Conservation (phyloP, 2,797 vertebrate genomes). For the Acanthornis magna region DNA sequence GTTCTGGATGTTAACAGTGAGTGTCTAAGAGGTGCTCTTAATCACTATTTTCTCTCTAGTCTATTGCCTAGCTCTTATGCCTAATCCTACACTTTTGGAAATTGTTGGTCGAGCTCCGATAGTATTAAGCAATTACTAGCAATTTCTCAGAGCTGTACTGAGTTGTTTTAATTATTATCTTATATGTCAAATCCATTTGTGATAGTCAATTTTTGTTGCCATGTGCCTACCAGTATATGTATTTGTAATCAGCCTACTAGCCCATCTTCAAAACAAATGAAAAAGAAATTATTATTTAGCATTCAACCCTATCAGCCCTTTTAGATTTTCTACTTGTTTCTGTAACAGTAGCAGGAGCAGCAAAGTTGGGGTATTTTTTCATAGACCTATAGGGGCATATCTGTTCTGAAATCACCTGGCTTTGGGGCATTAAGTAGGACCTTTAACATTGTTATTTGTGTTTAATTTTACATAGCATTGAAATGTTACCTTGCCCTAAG, state of each 20-base stretch:
- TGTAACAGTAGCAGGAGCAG: not conserved
- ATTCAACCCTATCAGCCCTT: not conserved
- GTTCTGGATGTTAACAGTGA: not conserved
- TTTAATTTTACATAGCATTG: constrained; percentile 56
- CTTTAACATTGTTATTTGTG: constrained; percentile 46
- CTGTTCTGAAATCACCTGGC: constrained; percentile 39
- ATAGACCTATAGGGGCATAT: not conserved
- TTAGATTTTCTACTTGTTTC: not conserved
- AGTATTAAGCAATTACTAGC: not conserved
- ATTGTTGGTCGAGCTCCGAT: not conserved
- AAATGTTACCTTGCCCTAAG: constrained; percentile 52
- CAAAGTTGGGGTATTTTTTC: not conserved
- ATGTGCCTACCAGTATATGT: not conserved
- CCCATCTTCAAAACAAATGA: not conserved
- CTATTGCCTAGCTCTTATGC: not conserved
- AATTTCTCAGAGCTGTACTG: not conserved
- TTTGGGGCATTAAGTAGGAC: constrained; percentile 30
- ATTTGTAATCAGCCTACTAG: not conserved
- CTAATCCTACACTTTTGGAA: not conserved
- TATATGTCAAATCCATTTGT: not conserved
- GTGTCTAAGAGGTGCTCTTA: not conserved
- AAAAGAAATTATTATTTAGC: not conserved
- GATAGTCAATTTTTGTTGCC: not conserved
- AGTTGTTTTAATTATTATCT: not conserved
- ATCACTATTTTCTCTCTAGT: not conserved